Conservation (phyloP, 2,113 vertebrate genomes). For the Acanthisitta chloris region DNA sequence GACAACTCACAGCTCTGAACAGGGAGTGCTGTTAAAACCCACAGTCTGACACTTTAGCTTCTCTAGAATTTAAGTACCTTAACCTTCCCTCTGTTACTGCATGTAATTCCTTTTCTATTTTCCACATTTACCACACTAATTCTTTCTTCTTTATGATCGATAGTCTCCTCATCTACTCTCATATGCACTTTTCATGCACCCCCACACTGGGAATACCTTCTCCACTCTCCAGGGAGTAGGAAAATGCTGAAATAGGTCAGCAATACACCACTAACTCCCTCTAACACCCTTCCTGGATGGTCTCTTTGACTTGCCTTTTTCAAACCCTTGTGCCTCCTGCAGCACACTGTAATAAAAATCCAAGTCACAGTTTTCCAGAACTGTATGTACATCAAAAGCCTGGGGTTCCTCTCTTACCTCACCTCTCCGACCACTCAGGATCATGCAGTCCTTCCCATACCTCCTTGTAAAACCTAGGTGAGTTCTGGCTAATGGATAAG, state of each 20-base stretch:
- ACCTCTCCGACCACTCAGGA: background rate
- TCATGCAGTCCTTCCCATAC: accelerated
- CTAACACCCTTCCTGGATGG: background rate
- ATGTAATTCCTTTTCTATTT: background rate
- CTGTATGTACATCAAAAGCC: background rate
- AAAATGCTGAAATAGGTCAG: background rate
- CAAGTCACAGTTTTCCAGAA: background rate
- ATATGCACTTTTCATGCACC: background rate
- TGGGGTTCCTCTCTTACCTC: background rate
- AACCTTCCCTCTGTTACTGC: background rate
- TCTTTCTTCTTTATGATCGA: background rate
- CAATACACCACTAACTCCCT: background rate
- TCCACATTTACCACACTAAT: background rate
- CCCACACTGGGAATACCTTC: background rate
- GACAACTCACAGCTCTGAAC: background rate
- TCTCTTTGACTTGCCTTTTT: background rate
- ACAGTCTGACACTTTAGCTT: background rate
- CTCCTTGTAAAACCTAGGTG: background rate
- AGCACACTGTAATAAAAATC: background rate
- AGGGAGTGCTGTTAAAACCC: background rate
- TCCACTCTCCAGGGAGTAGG: background rate
- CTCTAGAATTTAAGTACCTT: background rate
- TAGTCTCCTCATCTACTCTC: background rate
- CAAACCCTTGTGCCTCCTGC: background rate
- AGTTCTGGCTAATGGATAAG: background rate